Evolutionary conservation across 2,888 invertebrate species (phyloP).

Genomic region (Drosophila seclusa): DNA sequence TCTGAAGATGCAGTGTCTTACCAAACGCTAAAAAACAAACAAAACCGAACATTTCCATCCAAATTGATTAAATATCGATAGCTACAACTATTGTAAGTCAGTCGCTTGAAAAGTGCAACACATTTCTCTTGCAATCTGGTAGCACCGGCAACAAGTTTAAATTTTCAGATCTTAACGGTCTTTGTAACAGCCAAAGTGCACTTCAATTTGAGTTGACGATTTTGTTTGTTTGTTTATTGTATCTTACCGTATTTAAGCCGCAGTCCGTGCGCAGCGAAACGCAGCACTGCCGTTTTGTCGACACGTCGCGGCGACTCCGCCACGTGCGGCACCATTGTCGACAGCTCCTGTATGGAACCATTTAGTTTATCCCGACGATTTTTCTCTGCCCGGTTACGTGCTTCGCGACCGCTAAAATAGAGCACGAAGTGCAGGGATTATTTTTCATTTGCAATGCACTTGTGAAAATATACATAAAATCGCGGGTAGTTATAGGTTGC

Average conservation of each 20-base stretch:
- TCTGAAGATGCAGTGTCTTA: constrained; percentile 86
- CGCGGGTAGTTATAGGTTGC: neutral
- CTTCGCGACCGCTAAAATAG: constrained; percentile 89
- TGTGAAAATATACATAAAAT: constrained; percentile 14
- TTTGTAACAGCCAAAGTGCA: neutral
- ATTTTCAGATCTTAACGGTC: neutral
- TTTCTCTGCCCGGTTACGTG: constrained; percentile 95
- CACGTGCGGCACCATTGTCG: constrained; percentile 93
- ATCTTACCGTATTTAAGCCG: constrained; percentile 89
- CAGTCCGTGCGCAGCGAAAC: constrained; percentile 94
- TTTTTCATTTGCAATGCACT: constrained; percentile 26
- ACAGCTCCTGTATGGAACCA: constrained; percentile 92
- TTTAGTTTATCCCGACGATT: constrained; percentile 95
- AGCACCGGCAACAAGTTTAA: neutral
- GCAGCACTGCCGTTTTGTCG: constrained; percentile 95
- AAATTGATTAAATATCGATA: neutral
- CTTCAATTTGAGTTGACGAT: neutral
- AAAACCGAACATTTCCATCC: neutral
- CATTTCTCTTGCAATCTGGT: constrained; percentile 1
- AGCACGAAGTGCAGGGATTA: constrained; percentile 54
- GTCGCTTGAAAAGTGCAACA: neutral
- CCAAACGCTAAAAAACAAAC: constrained; percentile 85
- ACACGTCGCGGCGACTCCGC: constrained; percentile 92
- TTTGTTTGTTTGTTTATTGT: neutral
- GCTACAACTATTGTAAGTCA: neutral